Percentiles rank a stretch among this genome's conserved stretches.
Evolutionary conservation across 2,113 vertebrate genomes (phyloP).

Genomic region (Podilymbus podiceps): DNA sequence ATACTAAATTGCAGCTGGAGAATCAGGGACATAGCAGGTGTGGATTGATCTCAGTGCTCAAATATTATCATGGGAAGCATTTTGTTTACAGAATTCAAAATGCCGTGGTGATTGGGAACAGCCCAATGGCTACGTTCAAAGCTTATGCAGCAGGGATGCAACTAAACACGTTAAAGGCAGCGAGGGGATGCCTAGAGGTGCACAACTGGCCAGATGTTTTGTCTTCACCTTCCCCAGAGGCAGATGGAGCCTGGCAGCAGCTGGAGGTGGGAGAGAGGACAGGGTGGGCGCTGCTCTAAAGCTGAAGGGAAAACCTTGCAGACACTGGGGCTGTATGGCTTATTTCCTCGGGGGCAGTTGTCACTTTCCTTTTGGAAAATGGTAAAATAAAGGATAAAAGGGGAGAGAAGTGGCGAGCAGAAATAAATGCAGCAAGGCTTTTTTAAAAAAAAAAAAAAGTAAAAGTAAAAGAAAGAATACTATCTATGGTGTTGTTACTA

Average conservation of each 20-base stretch:
- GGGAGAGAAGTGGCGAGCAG: neutral
- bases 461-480: neutral
- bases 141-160: neutral
- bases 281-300: neutral
- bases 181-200: neutral
- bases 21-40: neutral
- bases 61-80: neutral
- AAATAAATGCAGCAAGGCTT: neutral
- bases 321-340: neutral
- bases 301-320: neutral
- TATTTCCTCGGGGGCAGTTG: too few species aligned
- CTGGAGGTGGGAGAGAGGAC: too few species aligned
- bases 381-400: neutral
- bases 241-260: neutral
- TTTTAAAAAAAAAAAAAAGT: neutral
- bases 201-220: neutral
- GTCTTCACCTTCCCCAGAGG: neutral
- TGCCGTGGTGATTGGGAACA: neutral
- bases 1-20: neutral
- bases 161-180: neutral
- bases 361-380: neutral
- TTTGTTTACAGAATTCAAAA: neutral
- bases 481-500: neutral
- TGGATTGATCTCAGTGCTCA: neutral
- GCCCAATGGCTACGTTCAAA: neutral